Conservation (phyloP, 2,113 vertebrate genomes). For the Nycticebus coucang region DNA sequence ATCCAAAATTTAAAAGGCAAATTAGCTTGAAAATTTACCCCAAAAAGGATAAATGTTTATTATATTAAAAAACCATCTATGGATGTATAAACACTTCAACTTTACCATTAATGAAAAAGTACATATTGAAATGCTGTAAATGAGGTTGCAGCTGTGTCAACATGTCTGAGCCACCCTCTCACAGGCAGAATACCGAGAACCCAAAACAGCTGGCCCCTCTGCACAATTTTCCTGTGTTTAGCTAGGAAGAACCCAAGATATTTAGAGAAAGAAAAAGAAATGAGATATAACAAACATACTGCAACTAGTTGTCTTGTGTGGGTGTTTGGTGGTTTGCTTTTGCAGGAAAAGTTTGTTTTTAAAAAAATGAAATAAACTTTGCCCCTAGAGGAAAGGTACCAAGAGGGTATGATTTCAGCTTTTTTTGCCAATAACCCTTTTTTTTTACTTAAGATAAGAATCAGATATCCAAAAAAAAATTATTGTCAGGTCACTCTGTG, state of each 20-base stretch:
- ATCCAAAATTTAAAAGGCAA: constrained; percentile 1
- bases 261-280: not conserved
- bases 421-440: constrained; percentile 15
- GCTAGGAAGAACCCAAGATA: not conserved
- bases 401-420: not conserved
- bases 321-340: not conserved
- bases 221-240: not conserved
- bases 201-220: not conserved
- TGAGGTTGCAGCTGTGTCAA: not conserved
- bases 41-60: not conserved
- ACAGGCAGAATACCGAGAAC: not conserved
- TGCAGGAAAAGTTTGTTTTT: not conserved
- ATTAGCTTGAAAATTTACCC: not conserved
- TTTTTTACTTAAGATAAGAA: not conserved
- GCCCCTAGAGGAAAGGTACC: not conserved
- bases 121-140: not conserved
- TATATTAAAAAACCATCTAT: not conserved
- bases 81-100: not conserved
- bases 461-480: constrained; percentile 27
- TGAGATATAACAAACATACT: not conserved
- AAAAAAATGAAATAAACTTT: not conserved
- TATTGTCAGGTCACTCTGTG: not conserved
- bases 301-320: not conserved
- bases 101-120: not conserved
- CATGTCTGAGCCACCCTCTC: not conserved